A percentile compares a stretch with the other conserved stretches of the same genome.
phyloP scores from a whole-genome alignment of 2,888 invertebrate species.

The Steinernema scapterisci region DNA sequence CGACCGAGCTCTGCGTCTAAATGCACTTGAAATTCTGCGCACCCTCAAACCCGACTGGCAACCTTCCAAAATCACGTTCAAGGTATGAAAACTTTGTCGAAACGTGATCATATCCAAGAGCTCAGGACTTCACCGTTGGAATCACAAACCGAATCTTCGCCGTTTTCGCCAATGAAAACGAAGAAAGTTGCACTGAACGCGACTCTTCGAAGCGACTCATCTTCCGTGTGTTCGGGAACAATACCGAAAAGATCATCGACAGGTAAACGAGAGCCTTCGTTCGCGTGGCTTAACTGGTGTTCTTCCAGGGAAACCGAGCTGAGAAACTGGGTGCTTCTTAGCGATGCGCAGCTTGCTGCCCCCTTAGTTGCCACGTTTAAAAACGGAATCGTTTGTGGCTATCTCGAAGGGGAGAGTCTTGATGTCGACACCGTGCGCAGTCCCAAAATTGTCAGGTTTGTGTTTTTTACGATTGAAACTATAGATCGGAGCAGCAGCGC shows the following conservation, averaged over 20 bases:
- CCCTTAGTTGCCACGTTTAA: slow-evolving; percentile 85
- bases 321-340: slow-evolving; percentile 52
- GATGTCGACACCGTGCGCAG: slow-evolving; percentile 67
- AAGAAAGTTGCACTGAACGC: slow-evolving; percentile 39
- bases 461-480: background rate
- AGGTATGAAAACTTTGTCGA: slow-evolving; percentile 35
- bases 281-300: slow-evolving; percentile 2
- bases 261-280: slow-evolving; percentile 44
- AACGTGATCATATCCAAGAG: background rate
- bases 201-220: slow-evolving; percentile 45
- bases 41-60: slow-evolving; percentile 47
- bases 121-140: slow-evolving; percentile 57
- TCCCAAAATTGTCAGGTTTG: slow-evolving; percentile 55
- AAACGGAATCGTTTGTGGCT: slow-evolving; percentile 90
- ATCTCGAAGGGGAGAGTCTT: slow-evolving; percentile 75
- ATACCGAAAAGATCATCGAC: slow-evolving; percentile 66
- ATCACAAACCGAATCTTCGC: slow-evolving; percentile 66
- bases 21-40: slow-evolving; percentile 39
- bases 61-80: slow-evolving; percentile 39
- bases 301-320: slow-evolving; percentile 56
- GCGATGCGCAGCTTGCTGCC: slow-evolving; percentile 75
- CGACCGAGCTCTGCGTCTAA: background rate
- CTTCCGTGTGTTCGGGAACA: slow-evolving; percentile 66
- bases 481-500: too few species aligned
- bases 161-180: slow-evolving; percentile 38